Evolutionary conservation across 2,113 vertebrate genomes (phyloP).

Genomic region (Oceanites oceanicus): DNA sequence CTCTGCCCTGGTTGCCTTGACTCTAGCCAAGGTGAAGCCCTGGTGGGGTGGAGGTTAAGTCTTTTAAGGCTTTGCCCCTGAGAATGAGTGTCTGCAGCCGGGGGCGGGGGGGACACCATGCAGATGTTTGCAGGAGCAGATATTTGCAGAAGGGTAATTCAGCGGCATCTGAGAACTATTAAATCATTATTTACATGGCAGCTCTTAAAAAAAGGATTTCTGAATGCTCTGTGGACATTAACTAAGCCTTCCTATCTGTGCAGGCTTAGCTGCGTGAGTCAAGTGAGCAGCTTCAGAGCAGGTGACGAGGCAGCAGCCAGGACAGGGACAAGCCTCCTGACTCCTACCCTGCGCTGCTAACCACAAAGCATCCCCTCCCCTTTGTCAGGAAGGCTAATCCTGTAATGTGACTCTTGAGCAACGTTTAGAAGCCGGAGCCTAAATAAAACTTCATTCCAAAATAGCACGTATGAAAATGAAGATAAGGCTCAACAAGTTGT

Average conservation of each 20-base stretch:
- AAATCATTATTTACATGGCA: not conserved
- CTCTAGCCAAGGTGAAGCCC: not conserved
- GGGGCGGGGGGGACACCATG: rapidly evolving
- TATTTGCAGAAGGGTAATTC: not conserved
- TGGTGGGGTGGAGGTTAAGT: not conserved
- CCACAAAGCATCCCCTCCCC: constrained; percentile 50
- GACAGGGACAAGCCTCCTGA: not conserved
- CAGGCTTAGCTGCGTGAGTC: not conserved
- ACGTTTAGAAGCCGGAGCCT: constrained; percentile 7
- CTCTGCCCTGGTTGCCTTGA: not conserved
- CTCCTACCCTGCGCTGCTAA: not conserved
- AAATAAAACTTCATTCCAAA: constrained; percentile 69
- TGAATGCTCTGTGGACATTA: not conserved
- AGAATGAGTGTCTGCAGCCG: not conserved
- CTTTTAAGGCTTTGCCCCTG: not conserved
- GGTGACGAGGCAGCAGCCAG: not conserved
- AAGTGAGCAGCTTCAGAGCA: not conserved
- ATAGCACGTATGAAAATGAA: constrained; percentile 56
- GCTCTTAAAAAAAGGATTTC: not conserved
- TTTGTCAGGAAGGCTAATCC: constrained; percentile 53
- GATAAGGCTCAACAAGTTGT: constrained; percentile 69
- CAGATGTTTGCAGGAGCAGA: not conserved
- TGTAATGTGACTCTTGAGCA: constrained; percentile 66
- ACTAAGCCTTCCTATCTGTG: not conserved
- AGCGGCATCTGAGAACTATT: not conserved